Evolutionary conservation across 2,888 invertebrate genomes (phyloP).

Genomic region (Steinernema carpocapsae): DNA sequence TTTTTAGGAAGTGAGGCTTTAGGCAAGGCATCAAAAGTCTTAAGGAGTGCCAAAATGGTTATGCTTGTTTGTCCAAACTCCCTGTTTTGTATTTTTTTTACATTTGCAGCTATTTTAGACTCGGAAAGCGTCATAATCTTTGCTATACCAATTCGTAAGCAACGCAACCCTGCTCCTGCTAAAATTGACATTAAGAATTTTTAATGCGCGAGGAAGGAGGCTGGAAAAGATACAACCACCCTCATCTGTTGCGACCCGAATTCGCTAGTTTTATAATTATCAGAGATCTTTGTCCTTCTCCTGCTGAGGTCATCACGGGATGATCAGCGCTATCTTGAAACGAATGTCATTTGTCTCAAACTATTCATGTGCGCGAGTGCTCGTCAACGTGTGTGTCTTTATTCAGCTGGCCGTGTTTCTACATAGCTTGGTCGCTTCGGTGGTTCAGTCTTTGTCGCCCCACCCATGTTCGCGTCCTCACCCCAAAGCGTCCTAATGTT

Average conservation of each 20-base stretch:
- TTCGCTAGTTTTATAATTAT: not conserved
- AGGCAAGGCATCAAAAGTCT: too few species aligned
- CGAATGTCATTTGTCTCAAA: conserved; percentile 25
- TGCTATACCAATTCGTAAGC: too few species aligned
- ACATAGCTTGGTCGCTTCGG: conserved; percentile 10
- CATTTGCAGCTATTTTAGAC: too few species aligned
- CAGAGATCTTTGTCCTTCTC: not conserved
- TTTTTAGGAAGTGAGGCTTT: too few species aligned
- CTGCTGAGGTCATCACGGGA: not conserved
- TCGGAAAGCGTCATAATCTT: too few species aligned
- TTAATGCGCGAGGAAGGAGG: too few species aligned
- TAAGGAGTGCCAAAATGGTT: too few species aligned
- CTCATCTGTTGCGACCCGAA: not conserved
- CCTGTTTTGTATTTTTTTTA: too few species aligned
- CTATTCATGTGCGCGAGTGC: conserved; percentile 21
- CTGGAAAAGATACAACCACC: too few species aligned
- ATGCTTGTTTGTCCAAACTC: too few species aligned
- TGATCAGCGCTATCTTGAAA: conserved; percentile 4
- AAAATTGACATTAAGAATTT: too few species aligned
- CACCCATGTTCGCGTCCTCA: conserved; percentile 28
- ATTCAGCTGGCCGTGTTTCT: not conserved
- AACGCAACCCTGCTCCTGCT: too few species aligned
- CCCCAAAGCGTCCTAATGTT: conserved; percentile 33
- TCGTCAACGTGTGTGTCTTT: conserved; percentile 13
- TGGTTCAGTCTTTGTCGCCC: conserved; percentile 1